A percentile compares a stretch with the other conserved stretches of the same genome.
Evolutionary conservation across 2,113 vertebrate genomes (phyloP).

Genomic region (Glaucomys volans): DNA sequence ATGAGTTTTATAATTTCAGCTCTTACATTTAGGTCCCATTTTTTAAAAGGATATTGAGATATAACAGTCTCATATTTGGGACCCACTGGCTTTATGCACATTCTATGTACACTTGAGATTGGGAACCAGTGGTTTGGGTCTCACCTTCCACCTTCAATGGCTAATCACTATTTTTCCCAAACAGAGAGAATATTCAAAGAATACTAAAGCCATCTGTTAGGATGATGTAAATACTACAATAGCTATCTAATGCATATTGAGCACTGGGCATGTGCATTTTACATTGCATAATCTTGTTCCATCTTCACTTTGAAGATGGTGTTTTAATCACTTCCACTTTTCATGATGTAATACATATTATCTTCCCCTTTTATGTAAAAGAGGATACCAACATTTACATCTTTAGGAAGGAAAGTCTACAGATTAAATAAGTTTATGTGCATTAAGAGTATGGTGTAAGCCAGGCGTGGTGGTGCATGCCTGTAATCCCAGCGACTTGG

Average conservation of each 20-base stretch:
- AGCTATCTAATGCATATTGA: not conserved
- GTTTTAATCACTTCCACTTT: not conserved
- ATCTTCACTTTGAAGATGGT: not conserved
- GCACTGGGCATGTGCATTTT: not conserved
- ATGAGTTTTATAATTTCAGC: not conserved
- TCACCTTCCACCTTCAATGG: not conserved
- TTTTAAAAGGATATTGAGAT: not conserved
- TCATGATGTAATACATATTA: not conserved
- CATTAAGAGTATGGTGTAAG: not conserved
- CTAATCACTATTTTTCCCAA: constrained; percentile 29
- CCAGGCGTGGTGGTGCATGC: no score
- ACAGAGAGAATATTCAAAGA: not conserved
- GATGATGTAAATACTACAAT: not conserved
- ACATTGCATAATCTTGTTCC: not conserved
- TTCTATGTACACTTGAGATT: not conserved
- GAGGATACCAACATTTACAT: not conserved
- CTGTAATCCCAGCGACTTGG: no score
- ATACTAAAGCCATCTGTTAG: not conserved
- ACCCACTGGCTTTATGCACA: not conserved
- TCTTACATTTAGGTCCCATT: not conserved
- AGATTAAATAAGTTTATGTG: not conserved
- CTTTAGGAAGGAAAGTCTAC: not conserved
- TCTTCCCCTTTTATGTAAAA: constrained; percentile 27
- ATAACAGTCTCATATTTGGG: not conserved
- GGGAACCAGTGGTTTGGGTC: not conserved